phyloP scores from a whole-genome alignment of 1,140 invertebrate genomes.

The Macrobrachium rosenbergii region DNA sequence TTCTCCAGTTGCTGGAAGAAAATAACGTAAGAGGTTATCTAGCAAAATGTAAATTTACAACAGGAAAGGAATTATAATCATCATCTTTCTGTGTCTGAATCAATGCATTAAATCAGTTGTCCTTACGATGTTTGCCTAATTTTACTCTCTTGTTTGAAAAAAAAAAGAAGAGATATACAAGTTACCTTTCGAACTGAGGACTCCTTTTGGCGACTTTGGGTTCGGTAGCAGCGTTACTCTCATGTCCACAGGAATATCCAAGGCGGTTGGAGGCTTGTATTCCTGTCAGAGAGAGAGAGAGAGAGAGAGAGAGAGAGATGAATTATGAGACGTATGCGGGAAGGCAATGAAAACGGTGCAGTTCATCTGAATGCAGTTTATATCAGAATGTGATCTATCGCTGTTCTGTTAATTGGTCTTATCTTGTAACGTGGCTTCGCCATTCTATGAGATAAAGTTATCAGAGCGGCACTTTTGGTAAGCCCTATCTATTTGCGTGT shows the following conservation, averaged over 20 bases:
- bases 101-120: too few relatives aligned
- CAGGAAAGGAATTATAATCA: background rate
- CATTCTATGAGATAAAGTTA: too few relatives aligned
- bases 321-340: background rate
- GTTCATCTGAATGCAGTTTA: too few relatives aligned
- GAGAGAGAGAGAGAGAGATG: background rate
- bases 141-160: background rate
- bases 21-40: too few relatives aligned
- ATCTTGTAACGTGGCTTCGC: too few relatives aligned
- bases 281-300: conserved; percentile 69
- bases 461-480: too few relatives aligned
- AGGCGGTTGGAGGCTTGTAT: conserved; percentile 85
- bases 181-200: conserved; percentile 84
- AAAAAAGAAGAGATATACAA: background rate
- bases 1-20: conserved; percentile 80
- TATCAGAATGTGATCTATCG: too few relatives aligned
- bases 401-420: too few relatives aligned
- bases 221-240: conserved; percentile 81
- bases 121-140: too few relatives aligned
- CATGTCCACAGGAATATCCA: conserved; percentile 89
- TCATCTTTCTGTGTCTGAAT: too few relatives aligned
- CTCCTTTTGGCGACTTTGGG: conserved; percentile 77
- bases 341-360: background rate
- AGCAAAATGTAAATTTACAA: conserved; percentile 35
- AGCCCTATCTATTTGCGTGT: too few relatives aligned